A percentile compares a stretch with the other conserved stretches of the same genome.
These are phyloP conservation scores for Oreochromis niloticus DNA, from an alignment of 2,113 vertebrate genomes.

Conservation along the genomic window DNA sequence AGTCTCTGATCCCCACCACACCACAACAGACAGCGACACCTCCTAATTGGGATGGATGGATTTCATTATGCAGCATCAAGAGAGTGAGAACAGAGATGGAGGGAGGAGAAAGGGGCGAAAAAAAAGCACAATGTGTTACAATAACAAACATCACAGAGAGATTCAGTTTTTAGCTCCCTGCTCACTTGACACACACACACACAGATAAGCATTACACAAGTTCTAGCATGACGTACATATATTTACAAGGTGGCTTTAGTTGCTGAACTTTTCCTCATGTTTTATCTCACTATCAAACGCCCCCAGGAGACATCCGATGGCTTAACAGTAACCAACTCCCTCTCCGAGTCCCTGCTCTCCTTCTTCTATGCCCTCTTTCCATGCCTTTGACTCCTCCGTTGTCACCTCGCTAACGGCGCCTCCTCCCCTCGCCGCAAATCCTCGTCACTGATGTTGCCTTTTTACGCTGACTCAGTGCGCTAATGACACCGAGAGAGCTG, in stretches of 20 bases:
- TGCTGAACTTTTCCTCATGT: background rate
- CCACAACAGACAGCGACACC: constrained; percentile 43
- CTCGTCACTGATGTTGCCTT: background rate
- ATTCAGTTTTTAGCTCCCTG: constrained; percentile 9
- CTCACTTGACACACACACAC: background rate
- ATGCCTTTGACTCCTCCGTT: background rate
- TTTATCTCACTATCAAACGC: background rate
- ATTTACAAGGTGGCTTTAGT: constrained; percentile 17
- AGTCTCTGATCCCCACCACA: background rate
- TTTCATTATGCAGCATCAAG: constrained; percentile 59
- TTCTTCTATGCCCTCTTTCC: background rate
- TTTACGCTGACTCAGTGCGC: background rate
- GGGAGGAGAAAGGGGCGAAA: background rate
- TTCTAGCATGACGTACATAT: background rate
- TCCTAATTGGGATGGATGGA: constrained; percentile 67
- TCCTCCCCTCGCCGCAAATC: constrained; percentile 11
- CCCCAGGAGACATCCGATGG: background rate
- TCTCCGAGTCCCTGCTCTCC: background rate
- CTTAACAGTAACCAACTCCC: background rate
- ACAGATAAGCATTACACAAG: background rate
- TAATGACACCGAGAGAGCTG: constrained; percentile 7
- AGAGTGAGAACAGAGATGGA: constrained; percentile 32
- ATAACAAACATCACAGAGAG: constrained; percentile 56
- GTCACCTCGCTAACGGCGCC: constrained; percentile 17
- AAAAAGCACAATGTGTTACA: constrained; percentile 31